Evolutionary conservation across 2,797 vertebrate genomes (phyloP).

Genomic region (Odontamblyopus rebecca): DNA sequence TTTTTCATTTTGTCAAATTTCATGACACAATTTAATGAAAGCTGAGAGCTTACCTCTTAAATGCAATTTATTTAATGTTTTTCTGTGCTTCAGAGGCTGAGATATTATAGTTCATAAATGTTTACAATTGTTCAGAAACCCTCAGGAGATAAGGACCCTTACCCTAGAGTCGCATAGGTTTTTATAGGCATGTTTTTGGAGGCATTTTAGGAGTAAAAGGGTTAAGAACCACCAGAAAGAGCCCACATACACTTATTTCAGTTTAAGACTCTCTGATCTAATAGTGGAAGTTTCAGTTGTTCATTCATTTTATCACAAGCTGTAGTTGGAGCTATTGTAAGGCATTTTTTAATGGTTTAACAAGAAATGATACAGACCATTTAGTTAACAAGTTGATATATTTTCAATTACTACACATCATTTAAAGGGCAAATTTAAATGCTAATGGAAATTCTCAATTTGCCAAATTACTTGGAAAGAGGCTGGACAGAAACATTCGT

Average conservation of each 20-base stretch:
- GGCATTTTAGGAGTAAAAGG: no score
- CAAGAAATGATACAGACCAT: background rate
- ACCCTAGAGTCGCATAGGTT: no score
- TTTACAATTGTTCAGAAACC: no score
- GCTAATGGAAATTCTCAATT: slow-evolving; percentile 4
- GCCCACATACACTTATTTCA: background rate
- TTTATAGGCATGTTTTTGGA: no score
- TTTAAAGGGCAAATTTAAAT: slow-evolving; percentile 7
- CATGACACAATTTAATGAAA: no score
- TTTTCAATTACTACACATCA: slow-evolving; percentile 1
- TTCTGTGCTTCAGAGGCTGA: no score
- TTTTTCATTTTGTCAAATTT: no score
- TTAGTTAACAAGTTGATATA: background rate
- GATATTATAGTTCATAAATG: no score
- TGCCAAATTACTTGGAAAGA: background rate
- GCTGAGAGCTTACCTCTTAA: no score
- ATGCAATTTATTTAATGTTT: no score
- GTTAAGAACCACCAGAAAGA: background rate
- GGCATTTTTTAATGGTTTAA: background rate
- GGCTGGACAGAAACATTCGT: background rate
- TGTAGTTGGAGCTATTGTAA: background rate
- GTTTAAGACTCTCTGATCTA: background rate
- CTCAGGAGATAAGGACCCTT: no score
- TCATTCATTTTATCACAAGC: background rate
- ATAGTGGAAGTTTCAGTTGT: background rate